A percentile compares a stretch with the other conserved stretches of the same genome.
Conservation (phyloP, 2,113 vertebrate species). For the Gasterosteus nipponicus region DNA sequence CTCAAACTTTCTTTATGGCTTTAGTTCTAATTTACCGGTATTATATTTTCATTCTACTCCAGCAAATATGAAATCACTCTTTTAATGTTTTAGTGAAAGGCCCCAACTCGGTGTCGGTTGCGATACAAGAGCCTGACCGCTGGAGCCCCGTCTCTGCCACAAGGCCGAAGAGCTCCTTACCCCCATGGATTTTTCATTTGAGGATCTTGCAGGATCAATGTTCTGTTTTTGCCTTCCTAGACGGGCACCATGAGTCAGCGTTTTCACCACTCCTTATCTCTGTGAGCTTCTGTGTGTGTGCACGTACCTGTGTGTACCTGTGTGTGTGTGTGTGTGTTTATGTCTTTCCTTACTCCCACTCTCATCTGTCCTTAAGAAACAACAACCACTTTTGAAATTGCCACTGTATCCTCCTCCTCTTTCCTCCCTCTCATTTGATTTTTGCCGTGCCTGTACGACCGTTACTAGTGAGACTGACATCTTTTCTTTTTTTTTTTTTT, state of each 20-base stretch:
- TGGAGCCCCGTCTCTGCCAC: conserved; percentile 65
- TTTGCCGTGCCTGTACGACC: not conserved
- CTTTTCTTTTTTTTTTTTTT: conserved; percentile 3
- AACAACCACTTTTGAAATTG: conserved; percentile 44
- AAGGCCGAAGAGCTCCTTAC: conserved; percentile 70
- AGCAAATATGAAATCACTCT: not conserved
- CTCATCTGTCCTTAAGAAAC: conserved; percentile 68
- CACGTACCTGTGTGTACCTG: conserved; percentile 1
- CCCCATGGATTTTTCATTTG: conserved; percentile 85
- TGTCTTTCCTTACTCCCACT: conserved; percentile 47
- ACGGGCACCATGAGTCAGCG: conserved; percentile 77
- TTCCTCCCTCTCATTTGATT: conserved; percentile 3
- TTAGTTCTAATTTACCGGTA: not conserved
- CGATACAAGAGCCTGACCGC: conserved; percentile 69
- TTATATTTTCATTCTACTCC: not conserved
- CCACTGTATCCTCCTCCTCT: conserved; percentile 10
- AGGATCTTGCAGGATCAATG: conserved; percentile 82
- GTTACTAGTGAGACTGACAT: not conserved
- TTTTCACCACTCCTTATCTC: conserved; percentile 56
- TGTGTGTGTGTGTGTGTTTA: conserved; percentile 22
- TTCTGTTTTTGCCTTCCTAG: conserved; percentile 77
- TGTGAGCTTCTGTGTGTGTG: conserved; percentile 29
- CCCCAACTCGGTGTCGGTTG: conserved; percentile 46
- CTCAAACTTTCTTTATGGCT: not conserved
- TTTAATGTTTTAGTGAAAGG: conserved; percentile 21